phyloP scores from a whole-genome alignment of 2,888 invertebrate genomes.

The Pollenia amentaria region DNA sequence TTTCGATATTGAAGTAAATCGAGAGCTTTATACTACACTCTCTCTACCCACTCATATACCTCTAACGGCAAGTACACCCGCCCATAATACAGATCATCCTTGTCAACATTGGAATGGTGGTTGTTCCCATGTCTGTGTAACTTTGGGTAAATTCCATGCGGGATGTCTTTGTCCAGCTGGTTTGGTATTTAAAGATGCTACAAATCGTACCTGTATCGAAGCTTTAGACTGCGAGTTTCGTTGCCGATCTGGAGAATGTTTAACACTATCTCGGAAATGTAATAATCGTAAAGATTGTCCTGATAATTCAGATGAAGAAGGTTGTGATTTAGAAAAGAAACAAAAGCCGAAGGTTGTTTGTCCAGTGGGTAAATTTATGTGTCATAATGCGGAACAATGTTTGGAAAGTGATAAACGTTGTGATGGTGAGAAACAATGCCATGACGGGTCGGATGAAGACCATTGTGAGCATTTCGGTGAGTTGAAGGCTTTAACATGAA shows the following conservation, averaged over 20 bases:
- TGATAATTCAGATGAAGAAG: conserved; percentile 86
- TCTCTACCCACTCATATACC: conserved; percentile 78
- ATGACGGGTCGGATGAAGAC: conserved; percentile 87
- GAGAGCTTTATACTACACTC: conserved; percentile 69
- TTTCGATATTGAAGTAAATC: conserved; percentile 79
- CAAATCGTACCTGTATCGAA: conserved; percentile 86
- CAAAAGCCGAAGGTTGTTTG: conserved; percentile 82
- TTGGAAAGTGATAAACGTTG: conserved; percentile 85
- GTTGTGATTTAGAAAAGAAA: conserved; percentile 84
- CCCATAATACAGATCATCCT: conserved; percentile 84
- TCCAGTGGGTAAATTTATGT: conserved; percentile 85
- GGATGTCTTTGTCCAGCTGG: conserved; percentile 89
- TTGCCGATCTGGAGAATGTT: conserved; percentile 86
- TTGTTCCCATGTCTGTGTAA: conserved; percentile 91
- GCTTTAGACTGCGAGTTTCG: conserved; percentile 85
- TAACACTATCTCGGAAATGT: conserved; percentile 86
- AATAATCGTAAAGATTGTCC: conserved; percentile 87
- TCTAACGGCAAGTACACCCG: conserved; percentile 76
- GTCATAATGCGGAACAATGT: conserved; percentile 86
- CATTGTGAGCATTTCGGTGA: conserved; percentile 85
- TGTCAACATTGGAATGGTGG: conserved; percentile 87
- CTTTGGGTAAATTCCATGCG: conserved; percentile 82
- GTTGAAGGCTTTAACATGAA: conserved; percentile 75
- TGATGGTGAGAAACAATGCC: conserved; percentile 86
- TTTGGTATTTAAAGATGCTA: conserved; percentile 85